Conservation (phyloP, 2,113 vertebrate genomes). For the Antechinus flavipes region DNA sequence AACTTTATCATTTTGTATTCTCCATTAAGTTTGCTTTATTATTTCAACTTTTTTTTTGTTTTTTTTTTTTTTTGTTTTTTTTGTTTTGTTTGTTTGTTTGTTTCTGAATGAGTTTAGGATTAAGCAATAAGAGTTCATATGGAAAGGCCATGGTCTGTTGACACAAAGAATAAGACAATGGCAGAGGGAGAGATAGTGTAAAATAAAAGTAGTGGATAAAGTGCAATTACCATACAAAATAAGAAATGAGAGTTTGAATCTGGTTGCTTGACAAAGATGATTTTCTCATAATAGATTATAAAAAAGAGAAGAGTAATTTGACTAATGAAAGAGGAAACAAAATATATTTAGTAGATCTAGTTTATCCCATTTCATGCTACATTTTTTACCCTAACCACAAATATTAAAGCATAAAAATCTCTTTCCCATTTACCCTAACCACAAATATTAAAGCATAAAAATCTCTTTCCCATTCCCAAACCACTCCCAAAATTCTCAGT, state of each 20-base stretch:
- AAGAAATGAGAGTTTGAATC: neutral
- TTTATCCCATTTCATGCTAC: neutral
- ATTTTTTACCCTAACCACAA: neutral
- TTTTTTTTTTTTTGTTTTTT: too few relatives aligned
- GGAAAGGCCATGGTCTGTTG: too few relatives aligned
- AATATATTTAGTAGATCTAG: neutral
- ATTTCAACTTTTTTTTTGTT: too few relatives aligned
- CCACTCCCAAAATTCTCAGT: neutral
- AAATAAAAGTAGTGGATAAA: too few relatives aligned
- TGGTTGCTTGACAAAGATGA: neutral
- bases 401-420: neutral
- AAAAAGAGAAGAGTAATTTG: neutral
- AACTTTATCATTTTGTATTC: too few relatives aligned
- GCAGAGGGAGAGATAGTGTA: too few relatives aligned
- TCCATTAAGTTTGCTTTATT: too few relatives aligned
- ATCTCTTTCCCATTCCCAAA: neutral
- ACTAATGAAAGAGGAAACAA: neutral
- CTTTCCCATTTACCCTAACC: neutral
- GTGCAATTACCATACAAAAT: too few relatives aligned
- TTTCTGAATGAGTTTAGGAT: too few relatives aligned
- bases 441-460: neutral
- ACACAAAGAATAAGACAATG: too few relatives aligned
- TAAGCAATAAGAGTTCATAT: too few relatives aligned
- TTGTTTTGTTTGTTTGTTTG: too few relatives aligned
- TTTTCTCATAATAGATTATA: neutral